Evolutionary conservation across 1,140 invertebrate species (phyloP), one percentile per base, ranked within the genome.

Genomic region (Episyrphus balteatus): DNA sequence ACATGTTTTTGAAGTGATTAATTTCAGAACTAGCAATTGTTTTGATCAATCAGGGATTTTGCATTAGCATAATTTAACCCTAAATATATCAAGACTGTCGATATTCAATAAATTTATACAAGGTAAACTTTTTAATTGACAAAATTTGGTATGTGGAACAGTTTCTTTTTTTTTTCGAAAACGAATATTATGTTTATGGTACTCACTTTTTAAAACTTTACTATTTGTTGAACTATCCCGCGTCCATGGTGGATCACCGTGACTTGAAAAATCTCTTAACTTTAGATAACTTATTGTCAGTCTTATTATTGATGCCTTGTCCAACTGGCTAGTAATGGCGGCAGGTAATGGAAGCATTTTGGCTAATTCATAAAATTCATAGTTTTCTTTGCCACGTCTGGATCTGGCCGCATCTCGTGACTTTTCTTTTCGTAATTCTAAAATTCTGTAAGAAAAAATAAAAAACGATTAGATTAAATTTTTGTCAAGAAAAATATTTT

Each of bases 281-380:
- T 95, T 94, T 62, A 98, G 82, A 77, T 94, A 98, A 70, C 89
- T 93, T 66, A 97, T 97, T 55, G 93, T 97, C 59, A 98, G 83
- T 65, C 95, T 81, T 74, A 98, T 97, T 68, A 98, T 97, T 59
- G 93, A 97, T 18, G 95, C 95, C 74, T 98, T 98, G 75, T 98
- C 95, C 73, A 98, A 76, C 71, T 98, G 95, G 53, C 88, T 91
- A 54, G 94, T 98, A 68, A 98, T 98, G 58, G 93, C 93, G 3
- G 88, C 84, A 1, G 94, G 94, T 33, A 98, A 76, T 1, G 94
- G 94, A 54, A 98, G 74, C 86, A 98, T 89, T 75, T 97, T 97
- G 50, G 94, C 93, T 69, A 98, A 74, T 73, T 97, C 93, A 74
- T 96, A 96, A 73, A 98, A 98, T 73, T 98, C 94, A 67, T 88